Evolutionary conservation across 2,888 invertebrate genomes (phyloP), one percentile per base, ranked within the genome.

Genomic region (Tetropium fuscum): DNA sequence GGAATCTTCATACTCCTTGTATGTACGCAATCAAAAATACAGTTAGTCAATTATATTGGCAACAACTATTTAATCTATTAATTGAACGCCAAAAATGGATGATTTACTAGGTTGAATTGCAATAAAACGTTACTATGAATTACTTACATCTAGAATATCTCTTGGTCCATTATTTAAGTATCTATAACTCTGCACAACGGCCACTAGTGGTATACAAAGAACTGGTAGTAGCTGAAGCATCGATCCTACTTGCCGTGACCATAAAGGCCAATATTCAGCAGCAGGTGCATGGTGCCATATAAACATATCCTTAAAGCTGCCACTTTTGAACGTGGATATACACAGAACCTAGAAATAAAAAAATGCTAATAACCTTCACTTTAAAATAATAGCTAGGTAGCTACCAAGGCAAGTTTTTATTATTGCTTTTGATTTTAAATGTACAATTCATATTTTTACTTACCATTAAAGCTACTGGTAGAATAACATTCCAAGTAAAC

Each of bases 401-500:
- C n/a, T n/a, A n/a, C n/a, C n/a, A n/a, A n/a, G n/a, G n/a, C n/a
- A n/a, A n/a, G n/a, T n/a, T n/a, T n/a, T n/a, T n/a, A n/a, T n/a
- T n/a, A n/a, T n/a, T n/a, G n/a, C n/a, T n/a, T n/a, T n/a, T n/a
- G n/a, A n/a, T n/a, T n/a, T n/a, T n/a, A n/a, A n/a, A n/a, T n/a
- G n/a, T n/a, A n/a, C n/a, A n/a, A n/a, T n/a, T n/a, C n/a, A n/a
- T n/a, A n/a, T n/a, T n/a, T n/a, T n/a, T n/a, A 53, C 84, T 83
- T 74, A 94, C 93, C 83, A 94, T 88, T 48, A 95, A 82, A 4
- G 91, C 87, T 49, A 94, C 91, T 0, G 95, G 95, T 71, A 95
- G 81, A 51, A 94, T 84, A 1, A 95, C 92, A 75, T 93, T 95
- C 95, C 95, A 96, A 0, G 90, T 90, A 76, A 95, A 93, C 2